Evolutionary conservation across 1,140 invertebrate genomes (phyloP), one percentile per base, ranked within the genome.

Genomic region (Dreissena rostriformis): DNA sequence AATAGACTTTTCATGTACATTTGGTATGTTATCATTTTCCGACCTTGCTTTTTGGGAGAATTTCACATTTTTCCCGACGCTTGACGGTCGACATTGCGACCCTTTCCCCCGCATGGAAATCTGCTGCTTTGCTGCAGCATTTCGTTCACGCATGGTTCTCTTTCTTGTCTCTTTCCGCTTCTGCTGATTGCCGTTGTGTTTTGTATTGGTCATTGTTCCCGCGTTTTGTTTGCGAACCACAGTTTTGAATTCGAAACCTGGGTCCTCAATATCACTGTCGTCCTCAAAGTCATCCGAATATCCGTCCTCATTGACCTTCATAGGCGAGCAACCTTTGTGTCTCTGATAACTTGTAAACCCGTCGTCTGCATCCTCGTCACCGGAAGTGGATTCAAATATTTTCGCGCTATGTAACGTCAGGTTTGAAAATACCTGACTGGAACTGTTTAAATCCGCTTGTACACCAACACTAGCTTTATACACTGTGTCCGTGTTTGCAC

Each of bases 221-320:
- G 63, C 71, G 53, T 82, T 82, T 52, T 73, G 53, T 24, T 63
- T 82, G 1, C 68, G 55, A 19, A 74, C 14, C 24, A 82, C 70
- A 19, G 57, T 52, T 55, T 82, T 71, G 57, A 74, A 67, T 17
- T 82, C 57, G 14, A 82, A 82, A 17, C 71, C 80, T 5, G 28
- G 63, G 52, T 75, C 67, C 26, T 77, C 74, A 22, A n/a, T 22
- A 4, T 24, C 70, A 71, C 66, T 76, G 15, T 77, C 51, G 11
- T 78, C 75, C 0, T 77, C 82, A 39, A 84, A 77, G 49, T 77
- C 75, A 39, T 84, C 74, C 1, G 74, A 71, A 70, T 84, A 72
- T 14, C 68, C 55, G 63, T 52, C 24, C 53, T 19, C 11, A 53
- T 57, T n/a, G 55, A 15, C 28, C 19, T 26, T 12, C 55, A 49